Percentiles rank a stretch among this genome's conserved stretches.
Conservation (phyloP, 1,140 invertebrate genomes). For the Nebria ingens region DNA sequence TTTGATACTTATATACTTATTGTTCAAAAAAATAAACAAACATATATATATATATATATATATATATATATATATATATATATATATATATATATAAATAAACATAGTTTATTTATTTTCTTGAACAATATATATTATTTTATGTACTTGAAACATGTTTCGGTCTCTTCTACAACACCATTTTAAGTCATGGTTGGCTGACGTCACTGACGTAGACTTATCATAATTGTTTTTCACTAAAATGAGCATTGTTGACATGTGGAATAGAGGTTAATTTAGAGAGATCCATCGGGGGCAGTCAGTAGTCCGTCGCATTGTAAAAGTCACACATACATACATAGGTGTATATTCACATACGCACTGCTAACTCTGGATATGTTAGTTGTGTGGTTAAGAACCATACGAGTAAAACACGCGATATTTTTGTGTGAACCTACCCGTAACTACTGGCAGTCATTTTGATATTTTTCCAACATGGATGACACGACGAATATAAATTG, state of each 20-base stretch:
- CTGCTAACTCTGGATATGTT: not conserved
- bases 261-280: too few relatives aligned
- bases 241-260: not conserved
- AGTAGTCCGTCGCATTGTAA: not conserved
- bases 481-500: too few relatives aligned
- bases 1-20: too few relatives aligned
- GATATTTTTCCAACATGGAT: not conserved
- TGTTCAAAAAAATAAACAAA: too few relatives aligned
- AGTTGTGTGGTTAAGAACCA: too few relatives aligned
- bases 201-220: not conserved
- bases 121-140: too few relatives aligned
- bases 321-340: not conserved
- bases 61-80: too few relatives aligned
- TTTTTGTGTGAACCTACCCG: not conserved
- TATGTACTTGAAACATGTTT: too few relatives aligned
- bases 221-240: not conserved
- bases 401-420: not conserved
- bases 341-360: not conserved
- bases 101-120: too few relatives aligned
- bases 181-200: conserved; percentile 4
- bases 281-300: too few relatives aligned
- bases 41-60: too few relatives aligned
- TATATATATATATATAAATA: too few relatives aligned
- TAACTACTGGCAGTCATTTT: not conserved
- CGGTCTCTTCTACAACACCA: not conserved